These are phyloP conservation scores for Hypocryptadius cinnamomeus DNA, from an alignment of 2,113 vertebrate species.

Conservation along the genomic window DNA sequence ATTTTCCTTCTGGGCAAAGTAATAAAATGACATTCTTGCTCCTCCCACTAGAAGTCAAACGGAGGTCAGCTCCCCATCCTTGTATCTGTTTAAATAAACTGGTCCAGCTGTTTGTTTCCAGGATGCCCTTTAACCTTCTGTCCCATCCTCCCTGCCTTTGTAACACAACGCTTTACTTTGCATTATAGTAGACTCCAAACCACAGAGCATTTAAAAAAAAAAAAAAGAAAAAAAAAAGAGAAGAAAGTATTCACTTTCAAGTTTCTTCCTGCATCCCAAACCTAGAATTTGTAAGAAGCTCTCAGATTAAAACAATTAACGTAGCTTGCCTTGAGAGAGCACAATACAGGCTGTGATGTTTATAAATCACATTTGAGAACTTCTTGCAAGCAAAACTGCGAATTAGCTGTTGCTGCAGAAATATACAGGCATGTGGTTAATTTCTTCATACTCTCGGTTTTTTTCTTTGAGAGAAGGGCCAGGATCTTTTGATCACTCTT, in stretches of 20 bases:
- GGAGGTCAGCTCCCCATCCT: slow-evolving; percentile 79
- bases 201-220: slow-evolving; percentile 53
- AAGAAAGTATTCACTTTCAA: slow-evolving; percentile 44
- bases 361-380: background rate
- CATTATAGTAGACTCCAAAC: slow-evolving; percentile 64
- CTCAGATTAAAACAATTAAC: slow-evolving; percentile 21
- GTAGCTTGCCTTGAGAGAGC: background rate
- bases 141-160: slow-evolving; percentile 72
- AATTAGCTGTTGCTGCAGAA: background rate
- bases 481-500: background rate
- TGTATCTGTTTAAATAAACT: slow-evolving; percentile 89
- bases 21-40: slow-evolving; percentile 83
- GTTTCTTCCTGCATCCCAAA: slow-evolving; percentile 43
- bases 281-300: slow-evolving; percentile 9
- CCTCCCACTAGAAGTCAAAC: slow-evolving; percentile 79
- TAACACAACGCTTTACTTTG: slow-evolving; percentile 73
- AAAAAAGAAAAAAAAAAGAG: background rate
- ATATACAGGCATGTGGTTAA: background rate
- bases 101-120: slow-evolving; percentile 82
- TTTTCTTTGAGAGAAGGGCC: background rate
- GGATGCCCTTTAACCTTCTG: slow-evolving; percentile 81
- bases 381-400: background rate
- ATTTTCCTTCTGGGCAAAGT: slow-evolving; percentile 80
- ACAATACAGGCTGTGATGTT: background rate
- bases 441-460: background rate